phyloP scores from a whole-genome alignment of 2,888 invertebrate species.

The Leptopilina myrica region DNA sequence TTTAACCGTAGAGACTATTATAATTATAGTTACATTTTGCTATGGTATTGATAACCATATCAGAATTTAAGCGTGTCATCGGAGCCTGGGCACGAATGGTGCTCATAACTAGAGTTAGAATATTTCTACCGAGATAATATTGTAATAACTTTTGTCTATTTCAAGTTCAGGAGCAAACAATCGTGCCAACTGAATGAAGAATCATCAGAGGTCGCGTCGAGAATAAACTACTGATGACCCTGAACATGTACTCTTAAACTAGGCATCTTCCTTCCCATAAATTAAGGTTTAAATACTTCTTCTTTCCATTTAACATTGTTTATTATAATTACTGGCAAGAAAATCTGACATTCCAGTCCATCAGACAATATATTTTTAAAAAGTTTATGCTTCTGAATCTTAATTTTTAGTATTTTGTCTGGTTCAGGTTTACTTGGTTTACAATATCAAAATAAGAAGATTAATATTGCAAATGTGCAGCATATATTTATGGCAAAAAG shows the following conservation, averaged over 20 bases:
- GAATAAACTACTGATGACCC: slow-evolving; percentile 33
- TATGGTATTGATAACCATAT: neutral
- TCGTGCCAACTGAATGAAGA: slow-evolving; percentile 25
- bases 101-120: slow-evolving; percentile 38
- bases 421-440: too few species aligned
- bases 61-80: slow-evolving; percentile 21
- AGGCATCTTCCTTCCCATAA: neutral
- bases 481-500: too few species aligned
- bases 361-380: neutral
- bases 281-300: slow-evolving; percentile 1
- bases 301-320: neutral
- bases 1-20: slow-evolving; percentile 1
- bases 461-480: too few species aligned
- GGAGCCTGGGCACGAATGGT: slow-evolving; percentile 23
- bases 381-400: too few species aligned
- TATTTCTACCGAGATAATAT: slow-evolving; percentile 13
- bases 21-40: too few species aligned
- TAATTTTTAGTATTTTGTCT: too few species aligned
- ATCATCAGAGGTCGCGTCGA: slow-evolving; percentile 5
- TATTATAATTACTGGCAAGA: neutral
- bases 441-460: too few species aligned
- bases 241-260: slow-evolving; percentile 13
- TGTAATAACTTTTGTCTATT: slow-evolving; percentile 29
- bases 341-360: neutral
- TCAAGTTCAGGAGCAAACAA: slow-evolving; percentile 23